Evolutionary conservation across 2,888 invertebrate species (phyloP).

Genomic region (Leucophenga montana): DNA sequence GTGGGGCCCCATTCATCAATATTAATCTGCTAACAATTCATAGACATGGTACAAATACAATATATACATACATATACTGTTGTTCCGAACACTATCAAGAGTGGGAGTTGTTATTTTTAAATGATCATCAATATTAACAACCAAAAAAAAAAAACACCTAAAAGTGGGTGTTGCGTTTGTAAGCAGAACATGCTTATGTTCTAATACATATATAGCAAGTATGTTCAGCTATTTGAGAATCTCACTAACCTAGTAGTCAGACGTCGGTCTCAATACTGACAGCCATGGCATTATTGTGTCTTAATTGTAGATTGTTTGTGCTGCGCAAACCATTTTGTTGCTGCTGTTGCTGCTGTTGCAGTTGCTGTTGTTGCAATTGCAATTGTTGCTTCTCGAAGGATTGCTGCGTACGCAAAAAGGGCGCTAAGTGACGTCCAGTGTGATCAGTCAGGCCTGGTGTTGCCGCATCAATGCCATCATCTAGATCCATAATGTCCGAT

Average conservation of each 20-base stretch:
- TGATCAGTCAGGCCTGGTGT: slow-evolving; percentile 74
- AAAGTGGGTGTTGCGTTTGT: too few relatives aligned
- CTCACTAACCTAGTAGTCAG: slow-evolving; percentile 88
- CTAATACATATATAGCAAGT: too few relatives aligned
- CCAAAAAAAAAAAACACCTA: too few relatives aligned
- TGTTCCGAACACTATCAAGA: too few relatives aligned
- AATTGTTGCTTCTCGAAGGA: slow-evolving; percentile 73
- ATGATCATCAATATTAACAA: too few relatives aligned
- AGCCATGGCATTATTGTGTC: slow-evolving; percentile 87
- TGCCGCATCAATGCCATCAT: slow-evolving; percentile 82
- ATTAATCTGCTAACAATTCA: too few relatives aligned
- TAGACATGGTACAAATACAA: too few relatives aligned
- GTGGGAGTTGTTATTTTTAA: too few relatives aligned
- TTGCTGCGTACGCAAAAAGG: slow-evolving; percentile 73
- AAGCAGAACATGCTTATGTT: too few relatives aligned
- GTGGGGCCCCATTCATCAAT: too few relatives aligned
- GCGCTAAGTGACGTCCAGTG: slow-evolving; percentile 72
- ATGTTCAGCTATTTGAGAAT: too few relatives aligned
- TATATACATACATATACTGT: too few relatives aligned
- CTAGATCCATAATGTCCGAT: slow-evolving; percentile 94
- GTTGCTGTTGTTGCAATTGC: slow-evolving; percentile 58
- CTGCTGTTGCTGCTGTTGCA: slow-evolving; percentile 65
- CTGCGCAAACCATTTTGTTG: slow-evolving; percentile 60
- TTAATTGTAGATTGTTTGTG: slow-evolving; percentile 68
- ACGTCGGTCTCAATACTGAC: slow-evolving; percentile 96